Conservation (phyloP, 2,113 vertebrate species). For the Corvus cornix region DNA sequence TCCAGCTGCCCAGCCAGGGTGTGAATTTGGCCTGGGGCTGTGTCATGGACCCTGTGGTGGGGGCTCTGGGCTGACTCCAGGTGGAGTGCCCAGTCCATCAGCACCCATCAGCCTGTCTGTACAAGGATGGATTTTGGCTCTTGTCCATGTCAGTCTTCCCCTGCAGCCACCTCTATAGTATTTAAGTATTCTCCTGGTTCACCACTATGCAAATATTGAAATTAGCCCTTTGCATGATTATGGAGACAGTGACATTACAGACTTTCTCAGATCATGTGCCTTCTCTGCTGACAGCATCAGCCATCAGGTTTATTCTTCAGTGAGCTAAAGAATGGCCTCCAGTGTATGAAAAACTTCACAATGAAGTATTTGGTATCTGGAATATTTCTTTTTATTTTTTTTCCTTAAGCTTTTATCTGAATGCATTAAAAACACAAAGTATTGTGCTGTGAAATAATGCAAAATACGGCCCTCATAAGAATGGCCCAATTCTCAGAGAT, state of each 20-base stretch:
- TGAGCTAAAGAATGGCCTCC: not conserved
- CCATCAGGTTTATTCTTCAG: not conserved
- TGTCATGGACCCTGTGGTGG: accelerated
- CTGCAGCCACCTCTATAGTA: not conserved
- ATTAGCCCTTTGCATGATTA: not conserved
- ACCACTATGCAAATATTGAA: slow-evolving; percentile 31
- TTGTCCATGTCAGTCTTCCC: not conserved
- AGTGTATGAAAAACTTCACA: not conserved
- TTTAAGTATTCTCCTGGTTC: slow-evolving; percentile 22
- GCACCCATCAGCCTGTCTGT: not conserved
- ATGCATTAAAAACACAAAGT: not conserved
- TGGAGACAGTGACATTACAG: not conserved
- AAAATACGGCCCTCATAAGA: not conserved
- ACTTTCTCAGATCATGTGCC: not conserved
- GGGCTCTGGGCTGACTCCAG: not conserved
- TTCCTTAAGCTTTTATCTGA: not conserved
- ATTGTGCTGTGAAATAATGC: not conserved
- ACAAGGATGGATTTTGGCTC: not conserved
- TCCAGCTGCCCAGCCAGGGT: not conserved
- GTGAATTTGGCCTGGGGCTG: not conserved
- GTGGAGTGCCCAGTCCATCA: not conserved
- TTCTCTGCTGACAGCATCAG: not conserved
- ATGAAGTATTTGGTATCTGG: not conserved
- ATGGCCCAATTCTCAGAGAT: not conserved
- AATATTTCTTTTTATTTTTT: not conserved